Evolutionary conservation across 2,113 vertebrate species (phyloP), one percentile per base, ranked within the genome.

Genomic region (Erpornis zantholeuca): DNA sequence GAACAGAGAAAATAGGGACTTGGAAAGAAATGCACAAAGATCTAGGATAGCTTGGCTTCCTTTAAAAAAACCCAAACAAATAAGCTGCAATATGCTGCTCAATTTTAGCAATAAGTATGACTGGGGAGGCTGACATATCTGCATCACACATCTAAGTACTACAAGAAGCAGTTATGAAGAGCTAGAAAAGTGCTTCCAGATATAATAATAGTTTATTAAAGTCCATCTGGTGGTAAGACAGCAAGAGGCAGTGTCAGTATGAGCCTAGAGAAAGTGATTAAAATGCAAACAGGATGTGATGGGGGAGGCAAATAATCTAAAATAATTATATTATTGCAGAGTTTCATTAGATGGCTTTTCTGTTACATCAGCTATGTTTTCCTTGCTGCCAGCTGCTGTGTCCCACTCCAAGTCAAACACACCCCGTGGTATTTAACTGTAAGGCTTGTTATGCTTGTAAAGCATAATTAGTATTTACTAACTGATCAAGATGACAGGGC

Each of bases 131-230:
- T 84, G 60, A n/a, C 50, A 45, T 60, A 57, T 85, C 87, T 87
- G 52, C n/a, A 90, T 72, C 15, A 19, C 75, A 87, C 69, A 45
- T 64, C 7, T n/a, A 76, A 85, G n/a, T 82, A 84, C 56, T 71
- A 68, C 49, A 92, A 91, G 82, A 85, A 65, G 54, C 25, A 94
- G 72, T 69, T 85, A 85, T 72, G 45, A 77, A 88, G 40, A 90
- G 40, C 45, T 50, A 65, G 36, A 50, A 90, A 94, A 88, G 45
- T 50, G 27, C 28, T 95, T 94, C 79, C 75, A 94, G 72, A 76
- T 80, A 94, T 16, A 90, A 92, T 82, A 94, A 66, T 57, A 65
- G 61, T 69, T 95, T 95, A 79, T 82, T 94, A 61, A 88, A 93
- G 71, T 72, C 45, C 59, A 59, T 82, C 82, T 96, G 85, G 70